A percentile compares a stretch with the other conserved stretches of the same genome.
Conservation (phyloP, 1,140 invertebrate species). For the Bombus superbus region DNA sequence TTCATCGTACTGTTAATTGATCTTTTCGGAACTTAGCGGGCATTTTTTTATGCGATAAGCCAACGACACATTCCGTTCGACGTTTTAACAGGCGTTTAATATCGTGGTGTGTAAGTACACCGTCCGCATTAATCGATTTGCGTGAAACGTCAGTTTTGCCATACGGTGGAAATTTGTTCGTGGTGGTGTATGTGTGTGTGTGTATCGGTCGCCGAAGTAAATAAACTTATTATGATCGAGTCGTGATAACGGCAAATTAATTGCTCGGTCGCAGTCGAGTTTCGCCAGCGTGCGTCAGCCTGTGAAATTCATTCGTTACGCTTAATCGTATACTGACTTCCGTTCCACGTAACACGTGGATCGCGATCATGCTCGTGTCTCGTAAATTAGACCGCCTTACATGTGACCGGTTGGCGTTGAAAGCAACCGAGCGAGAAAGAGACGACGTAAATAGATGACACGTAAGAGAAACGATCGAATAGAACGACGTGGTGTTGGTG, state of each 20-base stretch:
- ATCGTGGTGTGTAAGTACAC: not conserved
- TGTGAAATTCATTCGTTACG: slow-evolving; percentile 14
- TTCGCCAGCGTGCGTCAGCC: not conserved
- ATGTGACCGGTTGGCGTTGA: not conserved
- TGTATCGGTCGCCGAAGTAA: slow-evolving; percentile 18
- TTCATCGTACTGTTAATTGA: not conserved
- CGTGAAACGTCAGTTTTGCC: not conserved
- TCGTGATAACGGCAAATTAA: slow-evolving; percentile 27
- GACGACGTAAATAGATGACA: not conserved
- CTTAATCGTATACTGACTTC: slow-evolving; percentile 6
- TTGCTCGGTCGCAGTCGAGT: not conserved
- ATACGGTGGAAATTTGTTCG: not conserved
- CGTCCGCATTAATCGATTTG: slow-evolving; percentile 11
- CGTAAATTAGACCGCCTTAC: not conserved
- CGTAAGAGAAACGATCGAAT: not conserved
- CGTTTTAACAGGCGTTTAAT: not conserved
- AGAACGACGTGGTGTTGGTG: not conserved
- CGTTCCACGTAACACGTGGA: not conserved
- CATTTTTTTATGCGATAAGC: not conserved
- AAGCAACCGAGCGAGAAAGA: not conserved
- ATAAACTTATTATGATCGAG: slow-evolving; percentile 22
- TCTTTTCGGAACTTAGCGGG: not conserved
- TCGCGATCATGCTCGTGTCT: not conserved
- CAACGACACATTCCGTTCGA: not conserved
- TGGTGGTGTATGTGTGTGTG: not conserved